Base-by-base conservation (phyloP, 2,888 invertebrate species). In the Spatulosminthurus flaviceps region DNA sequence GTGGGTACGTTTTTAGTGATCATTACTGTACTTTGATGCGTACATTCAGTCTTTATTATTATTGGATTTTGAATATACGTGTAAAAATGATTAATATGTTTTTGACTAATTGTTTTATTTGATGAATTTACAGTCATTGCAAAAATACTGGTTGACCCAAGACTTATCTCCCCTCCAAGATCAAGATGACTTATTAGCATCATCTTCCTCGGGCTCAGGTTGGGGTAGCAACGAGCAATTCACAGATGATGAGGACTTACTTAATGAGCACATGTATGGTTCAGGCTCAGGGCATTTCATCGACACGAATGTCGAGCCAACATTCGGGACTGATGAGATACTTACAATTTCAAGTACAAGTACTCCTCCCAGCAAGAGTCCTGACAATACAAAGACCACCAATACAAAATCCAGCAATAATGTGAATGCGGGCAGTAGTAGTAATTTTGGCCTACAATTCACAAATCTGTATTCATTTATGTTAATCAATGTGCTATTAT, bases 201-300 rank as follows among this genome's bases (percentile, higher is more conserved):
- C 61, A 34, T 64, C 66, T 9, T 66, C 74, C 7, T 79, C 79
- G 2, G 79, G 79, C 0, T 79, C 79, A 16, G 79, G 79, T n/a
- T 74, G 43, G 67, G 24, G 11, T 9, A 64, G 29, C 34, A 61
- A 78, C 16, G 66, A 73, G 13, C 73, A 29, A 13, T 73, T 22
- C 43, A 74, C 74, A 19, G 79, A 79, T 34, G 79, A 79, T 29
- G 79, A 79, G 22, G 79, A 79, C 24, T 13, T 69, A 11, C 16
- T 74, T 19, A 26, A 51, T 5, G 43, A 51, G 22, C 21, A 60
- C 28, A 13, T 26, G 41, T 66, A 41, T 24, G 79, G 79, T 19
- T 74, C 74, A 2, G 78, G 78, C 0, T 77, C 77, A 0, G 78
- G 78, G 7, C 43, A 76, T 13, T 19, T 21, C n/a, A n/a, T n/a